Conservation (phyloP, 2,888 invertebrate species). For the Metellina segmentata region DNA sequence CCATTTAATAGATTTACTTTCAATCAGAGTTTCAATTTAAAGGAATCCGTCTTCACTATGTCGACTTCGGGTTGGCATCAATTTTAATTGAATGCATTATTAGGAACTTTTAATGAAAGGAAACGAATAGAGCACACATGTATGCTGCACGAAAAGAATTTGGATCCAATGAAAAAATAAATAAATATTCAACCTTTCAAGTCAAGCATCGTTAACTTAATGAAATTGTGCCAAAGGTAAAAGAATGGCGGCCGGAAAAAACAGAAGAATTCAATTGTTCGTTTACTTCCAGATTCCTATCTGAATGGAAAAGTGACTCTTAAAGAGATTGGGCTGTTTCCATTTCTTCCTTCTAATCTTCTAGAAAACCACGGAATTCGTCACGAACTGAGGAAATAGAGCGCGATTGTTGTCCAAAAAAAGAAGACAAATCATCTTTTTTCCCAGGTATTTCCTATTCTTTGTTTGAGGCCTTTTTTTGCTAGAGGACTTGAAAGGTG, state of each 20-base stretch:
- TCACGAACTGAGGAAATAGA: not conserved
- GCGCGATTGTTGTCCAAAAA: not conserved
- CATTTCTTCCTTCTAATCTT: constrained; percentile 17
- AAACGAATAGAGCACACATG: not conserved
- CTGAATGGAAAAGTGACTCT: constrained; percentile 18
- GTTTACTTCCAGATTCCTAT: not conserved
- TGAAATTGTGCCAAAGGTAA: constrained; percentile 27
- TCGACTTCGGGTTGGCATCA: not conserved
- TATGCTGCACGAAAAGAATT: not conserved
- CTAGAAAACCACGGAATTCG: constrained; percentile 1
- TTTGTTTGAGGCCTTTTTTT: not conserved
- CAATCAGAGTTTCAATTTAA: not conserved
- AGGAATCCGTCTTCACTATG: not conserved
- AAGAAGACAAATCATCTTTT: not conserved
- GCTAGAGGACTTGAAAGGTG: not conserved
- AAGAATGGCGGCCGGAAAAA: not conserved
- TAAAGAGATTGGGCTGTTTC: constrained; percentile 5
- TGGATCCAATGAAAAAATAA: not conserved
- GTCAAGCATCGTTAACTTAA: constrained; percentile 18
- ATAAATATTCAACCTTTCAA: not conserved
- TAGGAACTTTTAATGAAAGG: not conserved
- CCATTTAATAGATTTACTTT: not conserved
- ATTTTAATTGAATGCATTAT: not conserved
- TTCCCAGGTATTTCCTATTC: not conserved
- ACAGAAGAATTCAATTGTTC: constrained; percentile 18